A percentile compares a stretch with the other conserved stretches of the same genome.
Evolutionary conservation across 2,113 vertebrate species (phyloP).

Genomic region (Anser brachyrhynchus): DNA sequence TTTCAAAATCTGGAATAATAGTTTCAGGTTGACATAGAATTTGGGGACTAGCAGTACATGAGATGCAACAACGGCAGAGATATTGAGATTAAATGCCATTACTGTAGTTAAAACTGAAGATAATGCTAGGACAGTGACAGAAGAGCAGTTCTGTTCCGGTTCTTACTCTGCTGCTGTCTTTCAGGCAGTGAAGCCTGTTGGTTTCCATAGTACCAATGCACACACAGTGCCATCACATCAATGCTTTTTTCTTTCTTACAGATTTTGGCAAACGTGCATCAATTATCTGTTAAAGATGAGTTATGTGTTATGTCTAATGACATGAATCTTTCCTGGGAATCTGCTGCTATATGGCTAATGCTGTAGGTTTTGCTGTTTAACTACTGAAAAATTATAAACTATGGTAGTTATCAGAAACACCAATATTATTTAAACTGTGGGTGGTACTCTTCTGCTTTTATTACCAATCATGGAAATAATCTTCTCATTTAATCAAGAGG

Average conservation of each 20-base stretch:
- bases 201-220: neutral
- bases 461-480: neutral
- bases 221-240: neutral
- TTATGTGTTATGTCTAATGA: neutral
- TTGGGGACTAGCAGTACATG: neutral
- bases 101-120: neutral
- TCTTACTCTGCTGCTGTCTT: neutral
- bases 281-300: neutral
- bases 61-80: neutral
- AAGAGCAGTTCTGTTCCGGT: neutral
- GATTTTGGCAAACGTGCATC: neutral
- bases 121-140: neutral
- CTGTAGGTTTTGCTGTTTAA: neutral
- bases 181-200: neutral
- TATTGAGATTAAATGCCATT: neutral
- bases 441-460: neutral
- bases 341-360: neutral
- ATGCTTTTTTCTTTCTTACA: neutral
- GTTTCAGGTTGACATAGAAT: neutral
- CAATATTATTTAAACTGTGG: neutral
- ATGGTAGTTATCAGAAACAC: neutral
- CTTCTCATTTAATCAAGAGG: neutral
- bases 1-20: neutral
- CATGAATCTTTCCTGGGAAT: neutral
- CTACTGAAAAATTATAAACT: neutral